A percentile compares a stretch with the other conserved stretches of the same genome.
phyloP scores from a whole-genome alignment of 2,888 invertebrate species.

The Allacma fusca region DNA sequence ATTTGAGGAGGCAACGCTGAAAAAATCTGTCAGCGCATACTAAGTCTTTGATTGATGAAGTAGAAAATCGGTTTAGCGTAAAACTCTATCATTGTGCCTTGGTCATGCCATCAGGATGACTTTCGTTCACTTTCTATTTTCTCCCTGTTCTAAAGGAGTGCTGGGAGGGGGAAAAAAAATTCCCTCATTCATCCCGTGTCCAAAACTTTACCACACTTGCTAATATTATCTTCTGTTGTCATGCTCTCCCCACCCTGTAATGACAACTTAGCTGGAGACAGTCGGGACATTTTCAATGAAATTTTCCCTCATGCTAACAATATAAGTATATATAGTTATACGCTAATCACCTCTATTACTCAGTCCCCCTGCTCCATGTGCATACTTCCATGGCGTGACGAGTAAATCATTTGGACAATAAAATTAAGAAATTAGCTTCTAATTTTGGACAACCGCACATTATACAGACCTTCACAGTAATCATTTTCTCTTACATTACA shows the following conservation, averaged over 20 bases:
- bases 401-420: too few relatives aligned
- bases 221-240: constrained; percentile 33
- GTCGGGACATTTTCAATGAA: not conserved
- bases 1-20: constrained; percentile 34
- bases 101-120: constrained; percentile 26
- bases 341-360: too few relatives aligned
- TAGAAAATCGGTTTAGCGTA: constrained; percentile 49
- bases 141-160: not conserved
- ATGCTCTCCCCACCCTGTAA: not conserved
- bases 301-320: not conserved
- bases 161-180: not conserved
- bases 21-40: constrained; percentile 39
- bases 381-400: too few relatives aligned
- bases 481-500: too few relatives aligned
- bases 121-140: constrained; percentile 23
- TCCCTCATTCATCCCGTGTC: constrained; percentile 28
- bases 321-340: too few relatives aligned
- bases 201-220: constrained; percentile 1
- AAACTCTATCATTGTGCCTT: constrained; percentile 33
- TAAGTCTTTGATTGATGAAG: constrained; percentile 55
- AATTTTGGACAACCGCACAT: too few relatives aligned
- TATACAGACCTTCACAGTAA: too few relatives aligned
- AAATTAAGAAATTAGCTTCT: too few relatives aligned
- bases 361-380: too few relatives aligned
- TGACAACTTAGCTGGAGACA: not conserved